Conservation (phyloP, 2,797 vertebrate genomes). For the Diceros bicornis region DNA sequence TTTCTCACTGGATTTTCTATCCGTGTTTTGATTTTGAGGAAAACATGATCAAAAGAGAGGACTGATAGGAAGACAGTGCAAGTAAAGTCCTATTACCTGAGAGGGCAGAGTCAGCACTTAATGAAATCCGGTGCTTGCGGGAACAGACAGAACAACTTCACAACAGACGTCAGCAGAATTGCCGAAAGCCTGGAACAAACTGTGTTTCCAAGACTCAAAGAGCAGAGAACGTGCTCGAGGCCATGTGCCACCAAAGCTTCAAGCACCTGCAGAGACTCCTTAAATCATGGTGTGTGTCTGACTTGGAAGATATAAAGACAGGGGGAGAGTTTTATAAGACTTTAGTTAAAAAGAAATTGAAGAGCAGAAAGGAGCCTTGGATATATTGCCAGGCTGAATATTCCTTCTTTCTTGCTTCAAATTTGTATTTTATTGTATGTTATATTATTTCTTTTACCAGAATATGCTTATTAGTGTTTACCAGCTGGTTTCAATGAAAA, state of each 20-base stretch:
- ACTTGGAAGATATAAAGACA: not conserved
- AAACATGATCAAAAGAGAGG: slow-evolving; percentile 4
- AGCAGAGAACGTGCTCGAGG: not conserved
- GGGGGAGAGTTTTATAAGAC: not conserved
- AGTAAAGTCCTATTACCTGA: not conserved
- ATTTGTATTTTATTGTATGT: not conserved
- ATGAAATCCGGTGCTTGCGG: fast-evolving
- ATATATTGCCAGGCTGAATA: not conserved
- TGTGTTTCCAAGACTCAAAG: not conserved
- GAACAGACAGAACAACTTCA: not conserved
- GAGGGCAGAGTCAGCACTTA: not conserved
- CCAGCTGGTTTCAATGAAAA: not conserved
- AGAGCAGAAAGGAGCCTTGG: not conserved
- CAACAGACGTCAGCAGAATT: not conserved
- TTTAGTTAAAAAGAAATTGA: not conserved
- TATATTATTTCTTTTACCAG: not conserved
- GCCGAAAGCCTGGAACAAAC: not conserved
- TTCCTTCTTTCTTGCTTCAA: not conserved
- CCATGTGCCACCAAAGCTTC: not conserved
- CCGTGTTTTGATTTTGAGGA: slow-evolving; percentile 10
- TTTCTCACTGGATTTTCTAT: not conserved
- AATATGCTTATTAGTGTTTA: not conserved
- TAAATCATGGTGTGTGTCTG: not conserved
- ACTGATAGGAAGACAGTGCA: not conserved
- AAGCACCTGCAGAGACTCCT: not conserved